Conservation (phyloP, 2,797 vertebrate genomes). For the Moxostoma hubbsi region DNA sequence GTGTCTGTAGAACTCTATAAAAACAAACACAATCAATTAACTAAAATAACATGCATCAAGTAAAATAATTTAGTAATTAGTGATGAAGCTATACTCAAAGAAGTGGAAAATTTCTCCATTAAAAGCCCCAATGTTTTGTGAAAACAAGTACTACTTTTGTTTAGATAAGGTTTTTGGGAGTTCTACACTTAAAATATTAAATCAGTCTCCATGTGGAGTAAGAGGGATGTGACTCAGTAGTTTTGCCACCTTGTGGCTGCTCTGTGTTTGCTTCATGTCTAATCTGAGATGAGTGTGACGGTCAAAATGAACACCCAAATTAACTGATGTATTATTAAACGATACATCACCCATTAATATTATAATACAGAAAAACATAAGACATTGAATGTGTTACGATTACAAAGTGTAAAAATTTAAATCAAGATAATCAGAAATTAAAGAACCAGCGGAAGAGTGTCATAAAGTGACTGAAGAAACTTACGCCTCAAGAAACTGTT, state of each 20-base stretch:
- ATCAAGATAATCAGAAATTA: not conserved
- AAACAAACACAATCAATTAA: slow-evolving; percentile 6
- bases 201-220: too few species aligned
- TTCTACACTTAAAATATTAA: too few species aligned
- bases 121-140: too few species aligned
- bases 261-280: not conserved
- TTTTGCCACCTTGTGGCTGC: slow-evolving; percentile 56
- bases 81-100: not conserved
- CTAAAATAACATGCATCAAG: not conserved
- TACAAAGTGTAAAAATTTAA: not conserved
- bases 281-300: not conserved
- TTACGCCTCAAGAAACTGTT: slow-evolving; percentile 91
- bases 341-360: not conserved
- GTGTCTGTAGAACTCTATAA: slow-evolving; percentile 82
- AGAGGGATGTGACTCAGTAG: not conserved
- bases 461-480: not conserved
- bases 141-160: too few species aligned
- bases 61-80: not conserved
- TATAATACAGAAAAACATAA: not conserved
- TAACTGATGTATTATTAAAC: slow-evolving; percentile 10
- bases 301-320: not conserved
- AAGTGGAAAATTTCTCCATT: too few species aligned
- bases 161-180: not conserved
- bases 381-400: not conserved
- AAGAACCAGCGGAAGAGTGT: not conserved